phyloP scores from a whole-genome alignment of 2,113 vertebrate species.

The Callipepla squamata region DNA sequence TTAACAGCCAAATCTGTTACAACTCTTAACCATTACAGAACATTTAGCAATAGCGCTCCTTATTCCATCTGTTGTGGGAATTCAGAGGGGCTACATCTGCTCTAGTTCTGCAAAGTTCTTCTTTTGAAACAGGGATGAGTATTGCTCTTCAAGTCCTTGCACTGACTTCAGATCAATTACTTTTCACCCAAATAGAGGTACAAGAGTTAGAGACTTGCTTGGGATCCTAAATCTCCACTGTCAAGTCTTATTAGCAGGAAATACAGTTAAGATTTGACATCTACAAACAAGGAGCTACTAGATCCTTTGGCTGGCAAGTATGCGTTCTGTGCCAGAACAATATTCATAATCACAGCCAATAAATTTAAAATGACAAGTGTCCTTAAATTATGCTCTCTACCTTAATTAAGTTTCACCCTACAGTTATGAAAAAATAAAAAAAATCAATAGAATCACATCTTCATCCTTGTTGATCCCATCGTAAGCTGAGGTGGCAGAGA shows the following conservation, averaged over 20 bases:
- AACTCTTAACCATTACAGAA: not conserved
- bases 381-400: not conserved
- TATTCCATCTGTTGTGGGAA: slow-evolving; percentile 25
- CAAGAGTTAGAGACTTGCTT: not conserved
- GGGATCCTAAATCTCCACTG: not conserved
- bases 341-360: not conserved
- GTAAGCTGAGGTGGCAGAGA: not conserved
- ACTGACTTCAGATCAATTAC: not conserved
- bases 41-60: not conserved
- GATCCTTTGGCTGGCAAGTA: not conserved
- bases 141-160: not conserved
- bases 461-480: not conserved
- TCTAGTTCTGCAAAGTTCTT: not conserved
- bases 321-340: not conserved
- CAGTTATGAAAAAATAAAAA: not conserved
- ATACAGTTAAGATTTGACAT: not conserved
- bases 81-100: slow-evolving; percentile 2
- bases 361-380: not conserved
- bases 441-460: not conserved
- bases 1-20: not conserved
- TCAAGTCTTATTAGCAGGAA: not conserved
- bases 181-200: not conserved
- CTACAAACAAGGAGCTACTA: not conserved
- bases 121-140: not conserved
- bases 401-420: slow-evolving; percentile 1